Evolutionary conservation across 2,888 invertebrate genomes (phyloP), one percentile per base, ranked within the genome.

Genomic region (Molorchus minor): DNA sequence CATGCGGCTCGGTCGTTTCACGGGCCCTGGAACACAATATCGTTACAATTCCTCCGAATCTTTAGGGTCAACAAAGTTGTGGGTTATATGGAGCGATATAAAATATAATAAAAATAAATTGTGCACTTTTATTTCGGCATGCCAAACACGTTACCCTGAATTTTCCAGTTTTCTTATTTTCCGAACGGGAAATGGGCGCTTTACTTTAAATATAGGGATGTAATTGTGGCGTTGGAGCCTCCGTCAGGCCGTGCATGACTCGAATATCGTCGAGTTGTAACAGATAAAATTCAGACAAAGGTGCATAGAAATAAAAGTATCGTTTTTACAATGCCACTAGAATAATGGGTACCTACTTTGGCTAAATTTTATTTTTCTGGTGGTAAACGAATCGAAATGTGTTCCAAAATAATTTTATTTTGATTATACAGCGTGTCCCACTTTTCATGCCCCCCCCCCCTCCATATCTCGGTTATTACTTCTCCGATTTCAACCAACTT

Each of bases 1-100:
- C 68, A 76, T 71, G 51, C 79, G 73, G 56, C 69, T 72, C 46
- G 72, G 71, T 64, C 77, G 65, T 58, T 73, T 71, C 16, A 75
- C 70, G 20, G 77, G 76, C 56, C 76, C 77, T 78, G 70, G 13
- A 75, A 74, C 45, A 62, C 19, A 58, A 51, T 45, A 17, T 12
- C 12, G 33, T 33, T 25, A 25, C 5, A 25, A 8, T n/a, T n/a
- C 33, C 19, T 16, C 17, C 46, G 46, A 38, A 44, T 33, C 19
- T 13, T 3, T 38, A 13, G 38, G 38, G 38, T 41, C 30, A 30
- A 30, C 17, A 8, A 13, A 29, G 19, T 19, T 29, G 5, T 20
- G 21, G 25, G 21, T 44, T 54, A 35, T 40, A 30, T 55, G 21
- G 38, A 38, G 46, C 29, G 29, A 30, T n/a, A n/a, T n/a, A n/a